Base-by-base conservation (phyloP, 2,888 invertebrate genomes). In the Hirtodrosophila trivittata region DNA sequence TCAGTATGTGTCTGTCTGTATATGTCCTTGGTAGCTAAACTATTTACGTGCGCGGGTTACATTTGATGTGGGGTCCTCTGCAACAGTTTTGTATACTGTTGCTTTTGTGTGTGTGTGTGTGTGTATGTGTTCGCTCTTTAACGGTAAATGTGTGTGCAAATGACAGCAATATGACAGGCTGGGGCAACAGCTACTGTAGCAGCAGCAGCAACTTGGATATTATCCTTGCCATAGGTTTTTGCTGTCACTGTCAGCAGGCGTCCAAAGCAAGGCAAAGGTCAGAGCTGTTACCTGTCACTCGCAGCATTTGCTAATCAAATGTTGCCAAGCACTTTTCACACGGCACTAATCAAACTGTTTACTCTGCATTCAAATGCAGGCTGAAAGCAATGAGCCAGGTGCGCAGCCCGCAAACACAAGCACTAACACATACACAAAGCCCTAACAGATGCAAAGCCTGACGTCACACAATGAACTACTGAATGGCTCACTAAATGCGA, bases 221-320 rank as follows among this genome's bases (percentile, higher is more conserved):
- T 71, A 71, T 75, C 68, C 78, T 64, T 72, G 77, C 51, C 45
- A 82, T 67, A 70, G 85, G 81, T 78, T 80, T 82, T 78, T 75
- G 69, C n/a, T 84, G 82, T 85, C 82, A 76, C 56, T 82, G 76
- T 76, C 80, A 75, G 66, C 85, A 82, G 83, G 85, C 85, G 81
- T 75, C 74, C 76, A 71, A 68, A 77, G 82, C 66, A 66, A 60
- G 57, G 50, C 65, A 68, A 74, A 81, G 70, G 70, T 77, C 59
- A 75, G 59, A 77, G 77, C 74, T 70, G 62, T 35, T 54, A 56
- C 49, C 49, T 39, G 67, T 38, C 67, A 54, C 38, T 67, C 21
- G 32, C 59, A 72, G 30, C 67, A 73, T 67, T 72, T 62, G 63
- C 67, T 73, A 71, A 72, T 72, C 67, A 71, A 71, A 71, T 72